Evolutionary conservation across 1,140 invertebrate species (phyloP), one percentile per base, ranked within the genome.

Genomic region (Zaprionus gabonicus): DNA sequence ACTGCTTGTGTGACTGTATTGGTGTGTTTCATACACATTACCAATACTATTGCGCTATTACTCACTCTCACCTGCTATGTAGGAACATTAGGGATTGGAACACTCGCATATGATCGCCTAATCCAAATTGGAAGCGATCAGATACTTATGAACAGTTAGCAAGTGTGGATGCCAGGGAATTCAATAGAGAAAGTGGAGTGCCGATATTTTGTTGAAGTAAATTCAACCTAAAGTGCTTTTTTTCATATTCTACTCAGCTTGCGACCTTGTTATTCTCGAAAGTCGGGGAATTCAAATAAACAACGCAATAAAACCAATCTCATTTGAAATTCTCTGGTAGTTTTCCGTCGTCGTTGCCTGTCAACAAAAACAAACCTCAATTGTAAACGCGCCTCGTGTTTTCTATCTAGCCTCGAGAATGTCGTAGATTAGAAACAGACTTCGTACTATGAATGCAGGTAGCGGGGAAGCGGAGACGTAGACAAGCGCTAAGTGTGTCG

Each of bases 221-320:
- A 15, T 20, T 15, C 10, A 20, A 66, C 5, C 2, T 17, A 25
- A 46, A 49, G 25, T 67, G 9, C 13, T 49, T 49, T 44, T 46
- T 28, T 20, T 6, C 13, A 55, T 25, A 55, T 25, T 23, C 25
- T 55, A n/a, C 25, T 13, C 25, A 25, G 12, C 20, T 6, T 6
- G 15, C 6, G 13, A 56, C 15, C 5, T 56, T 20, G 28, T n/a
- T 38, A 36, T 38, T 65, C 36, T 38, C 49, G 17, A 20, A 25
- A 53, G 46, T 4, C 28, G 12, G 20, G 17, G 20, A 53, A 25
- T 38, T 20, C 4, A 27, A 56, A 31, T 55, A 66, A 44, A 58
- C 65, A 49, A 67, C 65, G 65, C 55, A 67, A 67, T 66, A 28
- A 66, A 28, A 3, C 17, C 10, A 28, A 17, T 49, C 56, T 58